phyloP scores from a whole-genome alignment of 2,888 invertebrate genomes.

The Eupithecia centaureata region DNA sequence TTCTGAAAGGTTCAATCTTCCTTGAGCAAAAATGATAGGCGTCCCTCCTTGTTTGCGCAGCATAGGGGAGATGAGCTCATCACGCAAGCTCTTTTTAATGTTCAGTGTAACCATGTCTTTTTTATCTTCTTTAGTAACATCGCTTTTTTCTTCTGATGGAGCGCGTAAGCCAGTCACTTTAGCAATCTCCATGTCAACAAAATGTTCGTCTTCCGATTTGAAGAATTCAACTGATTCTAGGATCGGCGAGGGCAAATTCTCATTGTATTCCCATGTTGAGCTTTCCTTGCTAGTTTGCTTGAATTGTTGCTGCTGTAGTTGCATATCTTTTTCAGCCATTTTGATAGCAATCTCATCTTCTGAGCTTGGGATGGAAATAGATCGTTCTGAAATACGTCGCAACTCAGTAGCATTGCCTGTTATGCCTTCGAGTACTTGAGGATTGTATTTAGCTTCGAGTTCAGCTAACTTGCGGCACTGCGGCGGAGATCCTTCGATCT shows the following conservation, averaged over 20 bases:
- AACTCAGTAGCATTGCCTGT: slow-evolving; percentile 87
- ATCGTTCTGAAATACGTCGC: slow-evolving; percentile 88
- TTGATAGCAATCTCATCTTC: slow-evolving; percentile 88
- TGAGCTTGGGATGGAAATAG: slow-evolving; percentile 90
- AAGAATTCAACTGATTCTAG: slow-evolving; percentile 85
- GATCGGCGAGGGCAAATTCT: slow-evolving; percentile 86
- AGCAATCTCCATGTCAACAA: slow-evolving; percentile 81
- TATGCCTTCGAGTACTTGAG: slow-evolving; percentile 85
- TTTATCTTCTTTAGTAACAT: slow-evolving; percentile 58
- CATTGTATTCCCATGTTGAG: slow-evolving; percentile 85
- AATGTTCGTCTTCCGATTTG: slow-evolving; percentile 84
- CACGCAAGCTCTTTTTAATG: slow-evolving; percentile 84
- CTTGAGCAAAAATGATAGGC: slow-evolving; percentile 91
- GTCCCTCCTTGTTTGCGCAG: slow-evolving; percentile 89
- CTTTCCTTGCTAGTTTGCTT: slow-evolving; percentile 79
- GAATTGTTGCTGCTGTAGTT: slow-evolving; percentile 48
- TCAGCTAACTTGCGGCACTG: slow-evolving; percentile 87
- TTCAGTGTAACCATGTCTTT: slow-evolving; percentile 63
- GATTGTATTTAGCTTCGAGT: slow-evolving; percentile 86
- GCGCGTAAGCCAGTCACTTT: slow-evolving; percentile 78
- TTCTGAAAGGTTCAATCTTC: slow-evolving; percentile 91
- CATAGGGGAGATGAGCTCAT: slow-evolving; percentile 88
- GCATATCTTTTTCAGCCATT: slow-evolving; percentile 66
- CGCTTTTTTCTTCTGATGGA: slow-evolving; percentile 67
- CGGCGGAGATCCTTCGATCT: slow-evolving; percentile 90